Conservation (phyloP, 2,113 vertebrate genomes). For the Pachyramphus minor region DNA sequence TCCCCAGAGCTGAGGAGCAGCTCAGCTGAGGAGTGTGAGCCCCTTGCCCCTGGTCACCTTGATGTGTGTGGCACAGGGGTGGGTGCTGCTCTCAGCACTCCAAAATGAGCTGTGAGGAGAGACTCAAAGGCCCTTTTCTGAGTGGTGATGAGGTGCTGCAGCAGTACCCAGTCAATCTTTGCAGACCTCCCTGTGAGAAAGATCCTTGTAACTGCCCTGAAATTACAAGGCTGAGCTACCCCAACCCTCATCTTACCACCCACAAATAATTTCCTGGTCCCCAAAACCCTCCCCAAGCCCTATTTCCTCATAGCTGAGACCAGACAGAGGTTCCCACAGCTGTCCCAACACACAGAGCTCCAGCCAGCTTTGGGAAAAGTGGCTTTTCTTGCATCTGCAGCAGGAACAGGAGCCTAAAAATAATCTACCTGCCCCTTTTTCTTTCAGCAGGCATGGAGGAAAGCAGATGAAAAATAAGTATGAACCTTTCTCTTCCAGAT, state of each 20-base stretch:
- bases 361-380: neutral
- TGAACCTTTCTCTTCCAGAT: neutral
- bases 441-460: neutral
- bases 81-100: neutral
- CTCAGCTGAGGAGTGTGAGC: neutral
- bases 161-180: neutral
- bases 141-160: neutral
- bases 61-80: fast-evolving
- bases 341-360: neutral
- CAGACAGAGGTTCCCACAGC: neutral
- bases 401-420: neutral
- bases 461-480: neutral
- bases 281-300: neutral
- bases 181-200: neutral
- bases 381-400: neutral
- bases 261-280: neutral
- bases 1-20: neutral
- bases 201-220: neutral
- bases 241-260: neutral
- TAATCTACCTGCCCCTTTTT: neutral
- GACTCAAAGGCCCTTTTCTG: neutral
- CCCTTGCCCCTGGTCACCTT: neutral
- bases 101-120: fast-evolving
- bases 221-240: neutral
- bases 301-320: neutral